Conservation (phyloP, 2,888 invertebrate genomes). For the Cataglyphis cursor region DNA sequence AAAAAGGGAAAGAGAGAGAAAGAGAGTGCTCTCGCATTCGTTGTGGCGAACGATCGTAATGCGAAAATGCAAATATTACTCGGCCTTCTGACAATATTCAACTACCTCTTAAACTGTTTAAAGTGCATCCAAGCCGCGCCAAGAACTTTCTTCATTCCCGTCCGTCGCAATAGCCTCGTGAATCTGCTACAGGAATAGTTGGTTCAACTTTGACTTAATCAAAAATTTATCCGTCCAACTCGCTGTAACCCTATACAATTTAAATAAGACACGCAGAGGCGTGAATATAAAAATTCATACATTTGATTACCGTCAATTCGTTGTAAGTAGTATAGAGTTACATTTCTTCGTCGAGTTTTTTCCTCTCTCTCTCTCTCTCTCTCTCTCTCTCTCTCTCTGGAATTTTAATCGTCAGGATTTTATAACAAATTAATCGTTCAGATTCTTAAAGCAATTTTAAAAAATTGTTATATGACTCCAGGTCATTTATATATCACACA, state of each 20-base stretch:
- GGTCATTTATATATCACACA: neutral
- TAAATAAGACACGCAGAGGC: slow-evolving; percentile 56
- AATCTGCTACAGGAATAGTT: slow-evolving; percentile 14
- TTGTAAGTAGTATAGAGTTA: neutral
- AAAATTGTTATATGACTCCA: neutral
- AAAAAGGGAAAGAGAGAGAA: neutral
- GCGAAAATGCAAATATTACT: slow-evolving; percentile 23
- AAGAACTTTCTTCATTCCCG: slow-evolving; percentile 50
- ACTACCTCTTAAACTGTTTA: slow-evolving; percentile 42
- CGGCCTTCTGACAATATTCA: slow-evolving; percentile 1
- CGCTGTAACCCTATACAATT: slow-evolving; percentile 58
- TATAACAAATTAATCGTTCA: neutral
- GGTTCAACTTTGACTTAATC: slow-evolving; percentile 58
- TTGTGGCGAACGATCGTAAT: slow-evolving; percentile 2
- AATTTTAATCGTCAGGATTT: neutral
- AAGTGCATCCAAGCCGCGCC: slow-evolving; percentile 26
- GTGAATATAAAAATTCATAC: slow-evolving; percentile 42
- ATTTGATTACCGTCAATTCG: neutral
- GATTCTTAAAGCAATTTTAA: neutral
- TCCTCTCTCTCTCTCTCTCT: neutral
- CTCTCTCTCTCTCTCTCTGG: neutral
- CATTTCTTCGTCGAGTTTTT: neutral
- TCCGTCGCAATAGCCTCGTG: neutral
- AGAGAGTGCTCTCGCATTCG: neutral
- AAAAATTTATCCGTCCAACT: slow-evolving; percentile 59